Conservation (phyloP, 2,113 vertebrate species). For the Rhinichthys klamathensis region DNA sequence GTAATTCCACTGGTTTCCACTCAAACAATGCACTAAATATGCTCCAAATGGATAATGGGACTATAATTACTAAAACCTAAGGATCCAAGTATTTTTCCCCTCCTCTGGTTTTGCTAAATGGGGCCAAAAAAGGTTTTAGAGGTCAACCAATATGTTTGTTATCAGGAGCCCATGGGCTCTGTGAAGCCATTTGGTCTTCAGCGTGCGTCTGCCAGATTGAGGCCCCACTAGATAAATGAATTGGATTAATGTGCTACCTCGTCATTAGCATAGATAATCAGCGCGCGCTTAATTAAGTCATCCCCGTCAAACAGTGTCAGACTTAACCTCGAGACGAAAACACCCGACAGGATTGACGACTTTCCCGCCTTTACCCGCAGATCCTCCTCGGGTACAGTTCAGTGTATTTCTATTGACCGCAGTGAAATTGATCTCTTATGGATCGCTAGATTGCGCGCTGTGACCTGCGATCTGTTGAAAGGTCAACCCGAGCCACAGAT, state of each 20-base stretch:
- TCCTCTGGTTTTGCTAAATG: neutral
- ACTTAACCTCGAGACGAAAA: conserved; percentile 19
- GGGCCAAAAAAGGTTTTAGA: conserved; percentile 17
- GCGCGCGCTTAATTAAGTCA: conserved; percentile 62
- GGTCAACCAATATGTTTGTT: conserved; percentile 29
- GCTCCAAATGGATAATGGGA: neutral
- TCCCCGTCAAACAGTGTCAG: conserved; percentile 52
- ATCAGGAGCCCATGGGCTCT: conserved; percentile 18
- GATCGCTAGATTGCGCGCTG: conserved; percentile 67
- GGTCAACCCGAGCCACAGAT: conserved; percentile 71
- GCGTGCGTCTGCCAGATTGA: conserved; percentile 39
- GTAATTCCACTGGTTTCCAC: neutral
- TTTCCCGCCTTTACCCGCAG: neutral
- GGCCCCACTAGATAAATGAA: conserved; percentile 55
- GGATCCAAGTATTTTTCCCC: neutral
- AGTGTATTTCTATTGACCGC: conserved; percentile 50
- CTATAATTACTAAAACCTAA: neutral
- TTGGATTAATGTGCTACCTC: conserved; percentile 60
- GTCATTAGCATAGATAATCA: conserved; percentile 66
- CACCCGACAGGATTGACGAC: conserved; percentile 7
- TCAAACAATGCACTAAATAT: neutral
- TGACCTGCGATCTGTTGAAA: conserved; percentile 69
- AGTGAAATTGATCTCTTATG: conserved; percentile 30
- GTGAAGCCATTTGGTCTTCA: conserved; percentile 41
- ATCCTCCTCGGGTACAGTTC: neutral